Base-by-base conservation (phyloP, 2,797 vertebrate genomes). In the Geotrypetes seraphini region DNA sequence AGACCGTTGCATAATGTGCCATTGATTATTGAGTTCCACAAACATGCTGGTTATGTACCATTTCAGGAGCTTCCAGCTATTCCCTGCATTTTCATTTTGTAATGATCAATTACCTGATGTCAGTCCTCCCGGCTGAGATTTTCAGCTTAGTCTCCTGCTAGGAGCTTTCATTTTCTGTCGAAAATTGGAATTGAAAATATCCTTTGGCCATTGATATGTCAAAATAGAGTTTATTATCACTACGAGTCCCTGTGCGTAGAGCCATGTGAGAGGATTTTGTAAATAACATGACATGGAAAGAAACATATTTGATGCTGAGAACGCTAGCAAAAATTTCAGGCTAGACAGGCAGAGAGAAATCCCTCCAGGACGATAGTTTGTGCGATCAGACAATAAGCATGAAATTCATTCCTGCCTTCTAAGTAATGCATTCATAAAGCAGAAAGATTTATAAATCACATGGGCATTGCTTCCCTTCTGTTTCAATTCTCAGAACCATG, bases 141-240 rank as follows among this genome's bases (percentile, higher is more conserved):
- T 47, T 33, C 31, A 36, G 42, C 50, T 54, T 25, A 25, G 33
- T 31, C 14, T 53, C 29, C 46, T 47, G 23, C 31, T 33, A 59
- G 19, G 42, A 52, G 31, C 37, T 53, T 65, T 67, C 58, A 56
- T 66, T 66, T 57, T 54, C 25, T 66, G 34, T 47, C 52, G 51
- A 47, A 64, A 64, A 71, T 41, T 49, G 54, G 39, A 46, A 24
- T 22, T 50, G 59, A 43, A 49, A 31, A 44, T 57, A 60, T 60
- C 16, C 54, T 53, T 28, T 49, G 69, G 51, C 49, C 21, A 44
- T 57, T 62, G 54, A 42, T 57, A n/a, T 45, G 46, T 47, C 33
- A 35, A 48, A 29, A 17, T 29, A 17, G 54, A 63, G 59, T 61
- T 64, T 73, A 71, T 63, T 57, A 63, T 63, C 54, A 29, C 57